Conservation (phyloP, 2,888 invertebrate genomes). For the Drosophila gaucha region DNA sequence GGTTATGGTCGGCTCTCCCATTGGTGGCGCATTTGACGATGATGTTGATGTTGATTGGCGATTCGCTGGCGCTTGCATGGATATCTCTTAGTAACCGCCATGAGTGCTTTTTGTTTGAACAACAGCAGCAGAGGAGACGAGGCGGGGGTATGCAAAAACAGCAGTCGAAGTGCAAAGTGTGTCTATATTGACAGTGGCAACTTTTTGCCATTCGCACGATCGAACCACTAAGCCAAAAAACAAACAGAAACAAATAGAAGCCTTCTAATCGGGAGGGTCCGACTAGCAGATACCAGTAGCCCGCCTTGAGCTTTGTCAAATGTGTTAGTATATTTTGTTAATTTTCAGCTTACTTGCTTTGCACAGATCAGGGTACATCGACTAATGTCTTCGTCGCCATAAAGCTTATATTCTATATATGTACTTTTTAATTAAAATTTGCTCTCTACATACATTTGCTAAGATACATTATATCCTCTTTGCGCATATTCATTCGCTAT, state of each 20-base stretch:
- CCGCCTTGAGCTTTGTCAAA: neutral
- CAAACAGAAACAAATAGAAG: slow-evolving; percentile 3
- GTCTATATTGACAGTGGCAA: slow-evolving; percentile 60
- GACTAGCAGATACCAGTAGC: neutral
- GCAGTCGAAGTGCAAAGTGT: slow-evolving; percentile 46
- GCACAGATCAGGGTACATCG: no score
- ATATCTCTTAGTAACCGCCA: slow-evolving; percentile 24
- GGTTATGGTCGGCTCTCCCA: slow-evolving; percentile 65
- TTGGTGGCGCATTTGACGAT: slow-evolving; percentile 62
- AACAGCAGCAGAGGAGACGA: slow-evolving; percentile 1
- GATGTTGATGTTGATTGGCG: slow-evolving; percentile 78
- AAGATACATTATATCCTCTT: neutral
- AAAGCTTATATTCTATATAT: no score
- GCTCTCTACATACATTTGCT: neutral
- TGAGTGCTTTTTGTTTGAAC: slow-evolving; percentile 46
- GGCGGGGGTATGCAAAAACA: neutral
- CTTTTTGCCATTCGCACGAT: slow-evolving; percentile 37
- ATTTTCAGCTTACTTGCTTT: no score
- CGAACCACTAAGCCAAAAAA: slow-evolving; percentile 20
- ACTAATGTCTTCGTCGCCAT: neutral
- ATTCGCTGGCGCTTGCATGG: slow-evolving; percentile 65
- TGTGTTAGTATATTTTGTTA: no score
- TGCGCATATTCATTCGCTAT: neutral
- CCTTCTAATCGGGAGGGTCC: neutral
- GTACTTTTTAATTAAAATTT: neutral